Percentiles rank a stretch among this genome's conserved stretches.
These are phyloP conservation scores for Dasypus novemcinctus DNA, from an alignment of 2,113 vertebrate genomes.

Conservation along the genomic window DNA sequence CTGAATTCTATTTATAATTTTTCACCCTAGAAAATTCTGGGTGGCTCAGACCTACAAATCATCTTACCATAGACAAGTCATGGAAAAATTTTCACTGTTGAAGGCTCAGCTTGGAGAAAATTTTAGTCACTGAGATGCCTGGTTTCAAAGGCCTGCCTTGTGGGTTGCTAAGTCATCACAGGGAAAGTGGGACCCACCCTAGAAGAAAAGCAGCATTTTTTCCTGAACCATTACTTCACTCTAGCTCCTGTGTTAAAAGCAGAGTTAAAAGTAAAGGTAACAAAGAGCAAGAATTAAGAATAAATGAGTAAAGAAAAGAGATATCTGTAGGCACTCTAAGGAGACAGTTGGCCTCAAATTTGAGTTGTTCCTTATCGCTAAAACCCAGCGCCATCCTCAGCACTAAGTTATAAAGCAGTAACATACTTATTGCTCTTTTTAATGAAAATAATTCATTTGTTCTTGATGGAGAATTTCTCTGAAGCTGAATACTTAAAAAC, in stretches of 20 bases:
- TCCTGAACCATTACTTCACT: neutral
- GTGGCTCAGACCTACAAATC: neutral
- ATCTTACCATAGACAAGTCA: neutral
- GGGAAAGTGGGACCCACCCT: neutral
- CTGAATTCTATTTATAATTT: neutral
- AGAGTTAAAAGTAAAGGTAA: neutral
- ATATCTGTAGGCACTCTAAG: neutral
- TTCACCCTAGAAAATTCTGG: neutral
- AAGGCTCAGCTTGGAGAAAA: neutral
- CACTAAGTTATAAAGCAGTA: neutral
- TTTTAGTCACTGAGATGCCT: neutral
- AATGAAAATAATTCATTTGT: constrained; percentile 19
- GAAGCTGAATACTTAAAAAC: neutral
- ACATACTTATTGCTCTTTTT: neutral
- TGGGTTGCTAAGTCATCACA: neutral
- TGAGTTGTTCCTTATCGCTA: neutral
- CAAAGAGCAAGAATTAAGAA: neutral
- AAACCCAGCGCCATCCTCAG: neutral
- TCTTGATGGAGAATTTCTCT: neutral
- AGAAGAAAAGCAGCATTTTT: neutral
- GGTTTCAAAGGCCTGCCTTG: neutral
- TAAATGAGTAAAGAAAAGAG: neutral
- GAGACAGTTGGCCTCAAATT: neutral
- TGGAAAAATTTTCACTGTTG: neutral
- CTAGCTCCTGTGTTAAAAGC: neutral